Evolutionary conservation across 2,888 invertebrate species (phyloP).

Genomic region (Rugalucina vietnamica): DNA sequence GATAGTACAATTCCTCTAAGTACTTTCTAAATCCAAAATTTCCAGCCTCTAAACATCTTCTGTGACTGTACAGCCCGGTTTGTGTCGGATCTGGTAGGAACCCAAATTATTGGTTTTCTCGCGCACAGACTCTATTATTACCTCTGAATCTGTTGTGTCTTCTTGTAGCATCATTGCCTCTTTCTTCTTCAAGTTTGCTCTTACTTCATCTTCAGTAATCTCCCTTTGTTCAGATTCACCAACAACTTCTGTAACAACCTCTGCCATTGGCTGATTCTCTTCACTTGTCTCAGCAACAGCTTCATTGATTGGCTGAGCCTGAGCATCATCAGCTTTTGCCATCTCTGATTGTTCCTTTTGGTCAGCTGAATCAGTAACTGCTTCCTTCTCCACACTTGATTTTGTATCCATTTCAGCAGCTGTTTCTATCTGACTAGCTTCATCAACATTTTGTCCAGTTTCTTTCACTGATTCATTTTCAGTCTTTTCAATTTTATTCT

Average conservation of each 20-base stretch:
- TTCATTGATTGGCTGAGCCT: constrained; percentile 6
- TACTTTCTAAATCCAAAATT: too few relatives aligned
- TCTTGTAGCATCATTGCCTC: constrained; percentile 41
- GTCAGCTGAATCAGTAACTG: constrained; percentile 6
- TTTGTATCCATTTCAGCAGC: not conserved
- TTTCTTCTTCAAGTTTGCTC: constrained; percentile 44
- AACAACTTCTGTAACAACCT: not conserved
- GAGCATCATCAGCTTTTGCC: not conserved
- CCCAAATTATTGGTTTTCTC: too few relatives aligned
- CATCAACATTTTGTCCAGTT: not conserved
- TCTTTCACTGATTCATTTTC: not conserved
- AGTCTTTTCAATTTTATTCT: not conserved
- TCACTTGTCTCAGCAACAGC: not conserved
- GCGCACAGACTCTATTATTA: too few relatives aligned
- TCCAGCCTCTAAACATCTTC: too few relatives aligned
- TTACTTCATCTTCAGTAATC: constrained; percentile 43
- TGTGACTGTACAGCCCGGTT: too few relatives aligned
- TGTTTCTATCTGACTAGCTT: not conserved
- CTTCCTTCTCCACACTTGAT: constrained; percentile 23
- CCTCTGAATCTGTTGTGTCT: constrained; percentile 62
- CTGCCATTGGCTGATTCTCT: not conserved
- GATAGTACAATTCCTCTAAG: too few relatives aligned
- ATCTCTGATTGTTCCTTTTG: not conserved
- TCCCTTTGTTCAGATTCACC: not conserved
- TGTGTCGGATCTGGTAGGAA: too few relatives aligned